These are phyloP conservation scores for Phasia obesa DNA, from an alignment of 2,888 invertebrate genomes.

Conservation along the genomic window DNA sequence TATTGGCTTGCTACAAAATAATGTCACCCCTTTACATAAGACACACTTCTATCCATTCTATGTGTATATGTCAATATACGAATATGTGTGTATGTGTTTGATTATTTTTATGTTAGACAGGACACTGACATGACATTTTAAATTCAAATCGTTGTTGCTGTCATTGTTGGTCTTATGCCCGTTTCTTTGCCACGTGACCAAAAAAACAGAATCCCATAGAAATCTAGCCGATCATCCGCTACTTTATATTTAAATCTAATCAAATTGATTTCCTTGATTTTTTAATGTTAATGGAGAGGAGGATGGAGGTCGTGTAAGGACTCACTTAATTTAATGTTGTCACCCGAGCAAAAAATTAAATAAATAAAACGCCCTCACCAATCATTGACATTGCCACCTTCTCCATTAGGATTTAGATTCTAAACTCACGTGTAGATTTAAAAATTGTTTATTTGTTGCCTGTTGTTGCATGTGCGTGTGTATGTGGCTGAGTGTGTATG, in stretches of 20 bases:
- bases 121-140: slow-evolving; percentile 68
- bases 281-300: background rate
- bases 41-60: background rate
- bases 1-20: background rate
- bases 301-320: slow-evolving; percentile 26
- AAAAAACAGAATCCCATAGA: slow-evolving; percentile 72
- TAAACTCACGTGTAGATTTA: slow-evolving; percentile 49
- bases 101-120: slow-evolving; percentile 6
- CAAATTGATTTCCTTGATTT: slow-evolving; percentile 79
- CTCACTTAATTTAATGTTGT: slow-evolving; percentile 70
- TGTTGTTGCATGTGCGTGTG: slow-evolving; percentile 19
- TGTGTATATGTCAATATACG: background rate
- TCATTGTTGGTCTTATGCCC: slow-evolving; percentile 57
- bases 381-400: slow-evolving; percentile 48
- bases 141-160: slow-evolving; percentile 51
- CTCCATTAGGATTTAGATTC: slow-evolving; percentile 50
- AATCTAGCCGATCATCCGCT: slow-evolving; percentile 77
- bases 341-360: slow-evolving; percentile 41
- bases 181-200: slow-evolving; percentile 73
- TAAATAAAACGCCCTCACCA: slow-evolving; percentile 49
- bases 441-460: background rate
- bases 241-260: slow-evolving; percentile 82
- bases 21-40: slow-evolving; percentile 21
- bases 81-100: background rate
- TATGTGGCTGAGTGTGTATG: slow-evolving; percentile 34